Evolutionary conservation across 1,140 invertebrate genomes (phyloP).

Genomic region (Apis florea): DNA sequence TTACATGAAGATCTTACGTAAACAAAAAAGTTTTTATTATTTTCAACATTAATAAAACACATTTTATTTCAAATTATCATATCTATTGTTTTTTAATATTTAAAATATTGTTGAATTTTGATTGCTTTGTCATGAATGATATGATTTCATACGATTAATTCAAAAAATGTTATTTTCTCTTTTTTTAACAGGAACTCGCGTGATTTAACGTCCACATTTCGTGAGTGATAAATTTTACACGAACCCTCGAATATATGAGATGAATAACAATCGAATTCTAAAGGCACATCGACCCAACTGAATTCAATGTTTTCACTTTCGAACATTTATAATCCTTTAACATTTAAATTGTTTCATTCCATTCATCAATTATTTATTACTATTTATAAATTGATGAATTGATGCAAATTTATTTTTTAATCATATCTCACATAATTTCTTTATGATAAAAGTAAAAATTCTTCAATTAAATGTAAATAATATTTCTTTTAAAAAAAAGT

Average conservation of each 20-base stretch:
- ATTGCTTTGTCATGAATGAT: background rate
- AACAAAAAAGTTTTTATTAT: background rate
- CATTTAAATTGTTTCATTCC: constrained; percentile 1
- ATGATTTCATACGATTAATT: background rate
- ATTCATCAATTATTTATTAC: background rate
- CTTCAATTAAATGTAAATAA: background rate
- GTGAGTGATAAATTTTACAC: constrained; percentile 32
- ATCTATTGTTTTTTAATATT: background rate
- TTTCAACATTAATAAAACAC: too few relatives aligned
- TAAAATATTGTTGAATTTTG: background rate
- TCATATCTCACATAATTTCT: background rate
- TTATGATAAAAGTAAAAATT: background rate
- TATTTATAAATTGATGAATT: background rate
- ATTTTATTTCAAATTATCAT: too few relatives aligned
- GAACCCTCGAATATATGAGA: background rate
- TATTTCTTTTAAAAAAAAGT: background rate
- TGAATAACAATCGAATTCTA: constrained; percentile 30
- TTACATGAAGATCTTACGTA: background rate
- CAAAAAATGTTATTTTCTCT: background rate
- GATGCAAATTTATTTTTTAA: background rate
- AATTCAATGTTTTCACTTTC: constrained; percentile 53
- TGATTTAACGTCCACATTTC: background rate
- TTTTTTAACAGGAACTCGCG: constrained; percentile 1
- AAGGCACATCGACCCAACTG: constrained; percentile 37
- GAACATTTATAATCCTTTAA: constrained; percentile 3